Base-by-base conservation (phyloP, 1,140 invertebrate genomes). In the Drosophila jambulina region DNA sequence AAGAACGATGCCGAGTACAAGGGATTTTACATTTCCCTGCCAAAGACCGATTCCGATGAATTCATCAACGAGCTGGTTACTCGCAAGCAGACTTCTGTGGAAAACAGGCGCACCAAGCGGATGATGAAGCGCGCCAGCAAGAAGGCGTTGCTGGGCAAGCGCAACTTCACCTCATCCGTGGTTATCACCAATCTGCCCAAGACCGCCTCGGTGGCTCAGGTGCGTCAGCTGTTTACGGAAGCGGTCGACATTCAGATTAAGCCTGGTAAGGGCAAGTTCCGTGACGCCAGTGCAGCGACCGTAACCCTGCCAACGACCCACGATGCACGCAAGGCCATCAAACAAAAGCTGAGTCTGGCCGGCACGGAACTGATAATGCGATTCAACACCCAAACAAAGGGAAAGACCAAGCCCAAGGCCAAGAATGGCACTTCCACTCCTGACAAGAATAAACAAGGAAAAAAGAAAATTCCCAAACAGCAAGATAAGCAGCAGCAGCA, bases 221-320 rank as follows among this genome's bases (percentile, higher is more conserved):
- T 92, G 36, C 80, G 86, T 2, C 63, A 88, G 43, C 62, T 92
- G 13, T 92, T 91, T 56, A 48, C 78, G n/a, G 77, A 80, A 29
- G 85, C 86, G 1, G 90, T 92, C 4, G 91, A 92, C 43, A 91
- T 92, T 48, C 91, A 92, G 53, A 70, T 92, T 19, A 91, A 85
- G 8, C 68, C 88, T 0, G 75, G 85, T 19, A 91, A 82, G 42
- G 83, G 83, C 0, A 91, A 87, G 43, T 82, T 78, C 82, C 75
- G 81, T 1, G 84, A 86, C 23, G 78, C 64, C 15, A 90, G 74
- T 56, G 70, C 86, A 12, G 91, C 91, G 9, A 83, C 91, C 9
- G 74, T 92, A 3, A 92, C 91, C 12, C 45, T 92, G 25, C 86
- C 87, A 38, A 75, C 91, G 1, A 92, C 91, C 8, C 57, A 70